Base-by-base conservation (phyloP, 1,140 invertebrate species). In the Drosophila nebulosa region DNA sequence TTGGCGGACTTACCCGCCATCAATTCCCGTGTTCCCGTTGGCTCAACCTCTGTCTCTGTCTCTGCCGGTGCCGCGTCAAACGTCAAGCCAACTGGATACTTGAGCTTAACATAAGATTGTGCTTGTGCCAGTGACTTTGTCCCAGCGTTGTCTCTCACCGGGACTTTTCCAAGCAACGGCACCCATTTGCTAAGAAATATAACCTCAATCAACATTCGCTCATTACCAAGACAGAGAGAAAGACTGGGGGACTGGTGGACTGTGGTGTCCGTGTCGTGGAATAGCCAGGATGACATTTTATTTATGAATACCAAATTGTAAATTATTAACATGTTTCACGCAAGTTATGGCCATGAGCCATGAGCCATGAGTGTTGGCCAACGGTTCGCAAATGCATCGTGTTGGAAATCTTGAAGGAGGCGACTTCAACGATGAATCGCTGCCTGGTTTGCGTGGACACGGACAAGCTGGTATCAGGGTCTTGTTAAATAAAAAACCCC, bases 291-390 rank as follows among this genome's bases (percentile, higher is more conserved):
- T 86, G 81, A 88, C 81, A 88, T 88, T 89, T 88, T 88, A 88
- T 88, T 88, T 88, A 88, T 88, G 84, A 89, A 89, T 89, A 88
- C 84, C 79, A 89, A 88, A 88, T 88, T 88, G 83, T 88, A 89
- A 88, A 88, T 89, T 88, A 88, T 88, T 89, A 89, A 88, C 84
- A 89, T 89, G 83, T 88, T 89, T 88, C 83, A 88, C 75, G 84
- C 79, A 88, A 88, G 83, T 84, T 83, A 88, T 86, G 83, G 83
- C 83, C 39, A 16, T 63, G 74, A 79, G 69, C 63, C 56, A 64
- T 70, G 74, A 75, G 63, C 35, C 39, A 46, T 46, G 16, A 69
- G 71, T 72, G 77, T 66, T 65, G 60, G 52, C 35, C 39, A 64
- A 65, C 57, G 24, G 56, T 32, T 51, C 14, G 68, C 73, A 64